These are phyloP conservation scores for Octodonta nipae DNA, from an alignment of 2,888 invertebrate genomes.

Conservation along the genomic window DNA sequence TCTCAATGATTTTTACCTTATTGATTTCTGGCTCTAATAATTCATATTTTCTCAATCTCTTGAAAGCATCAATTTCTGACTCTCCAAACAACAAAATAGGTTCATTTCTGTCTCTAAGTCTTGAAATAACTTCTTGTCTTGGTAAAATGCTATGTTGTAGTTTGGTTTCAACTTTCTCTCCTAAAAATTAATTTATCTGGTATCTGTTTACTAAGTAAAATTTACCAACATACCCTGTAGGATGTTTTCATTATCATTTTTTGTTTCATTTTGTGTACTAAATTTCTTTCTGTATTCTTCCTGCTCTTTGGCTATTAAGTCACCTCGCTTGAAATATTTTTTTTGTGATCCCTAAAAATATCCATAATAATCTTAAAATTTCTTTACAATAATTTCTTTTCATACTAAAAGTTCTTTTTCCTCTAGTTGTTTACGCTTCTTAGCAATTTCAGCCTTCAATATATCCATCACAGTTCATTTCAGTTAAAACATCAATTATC, in stretches of 20 bases:
- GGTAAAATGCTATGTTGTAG: conserved; percentile 45
- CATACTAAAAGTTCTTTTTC: conserved; percentile 58
- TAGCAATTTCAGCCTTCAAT: conserved; percentile 81
- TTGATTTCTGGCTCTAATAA: conserved; percentile 91
- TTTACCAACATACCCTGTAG: too few species aligned
- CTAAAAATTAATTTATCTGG: too few species aligned
- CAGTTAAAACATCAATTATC: too few species aligned
- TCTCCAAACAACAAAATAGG: conserved; percentile 87
- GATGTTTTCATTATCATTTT: too few species aligned
- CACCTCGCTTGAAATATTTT: conserved; percentile 82
- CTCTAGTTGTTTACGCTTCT: conserved; percentile 72
- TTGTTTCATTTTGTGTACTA: conserved; percentile 33
- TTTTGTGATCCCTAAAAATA: conserved; percentile 55
- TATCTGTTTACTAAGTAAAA: too few species aligned
- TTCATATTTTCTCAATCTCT: conserved; percentile 77
- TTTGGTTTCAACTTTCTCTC: conserved; percentile 19
- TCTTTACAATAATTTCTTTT: too few species aligned
- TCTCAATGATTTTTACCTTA: too few species aligned
- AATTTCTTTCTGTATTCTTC: conserved; percentile 65
- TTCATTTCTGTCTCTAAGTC: conserved; percentile 79
- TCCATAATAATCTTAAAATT: too few species aligned
- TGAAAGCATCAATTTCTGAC: conserved; percentile 75
- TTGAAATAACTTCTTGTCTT: conserved; percentile 73
- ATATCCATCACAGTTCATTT: too few species aligned
- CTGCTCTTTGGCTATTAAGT: conserved; percentile 67